Evolutionary conservation across 2,113 vertebrate species (phyloP), one percentile per base, ranked within the genome.

Genomic region (Galemys pyrenaicus): DNA sequence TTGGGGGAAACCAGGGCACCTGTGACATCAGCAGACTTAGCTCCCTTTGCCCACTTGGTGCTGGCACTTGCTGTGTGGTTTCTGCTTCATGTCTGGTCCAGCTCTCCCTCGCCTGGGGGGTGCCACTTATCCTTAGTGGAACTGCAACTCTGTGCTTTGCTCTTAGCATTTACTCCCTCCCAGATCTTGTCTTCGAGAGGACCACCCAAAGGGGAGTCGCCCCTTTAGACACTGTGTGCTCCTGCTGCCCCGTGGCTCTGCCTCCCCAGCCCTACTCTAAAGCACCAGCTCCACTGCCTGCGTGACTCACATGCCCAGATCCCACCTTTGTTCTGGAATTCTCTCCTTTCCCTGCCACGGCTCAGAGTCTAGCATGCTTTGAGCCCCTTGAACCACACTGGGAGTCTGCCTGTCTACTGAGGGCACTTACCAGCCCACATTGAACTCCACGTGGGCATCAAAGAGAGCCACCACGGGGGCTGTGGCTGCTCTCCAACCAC

Each of bases 371-470:
- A 92, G 84, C 44, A 80, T 56, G 75, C 67, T 91, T 51, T 71
- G 87, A 91, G 49, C 15, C 7, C 54, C 44, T 51, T 4, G 5
- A 75, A 5, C 74, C 51, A 6, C 58, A 32, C 0, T 19, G 26
- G 35, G 13, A 39, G 11, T 30, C 22, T 15, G 2, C 70, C 60
- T 78, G 68, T 37, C 85, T 32, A 46, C n/a, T 78, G 30, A 3
- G 39, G 56, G 77, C 44, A 99, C 99, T 94, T 98, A 99, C 99
- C 99, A 99, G 92, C 99, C 99, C 79, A 99, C 98, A 19, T 98
- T 99, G 98, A 99, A 99, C 96, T 99, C 99, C 82, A 99, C 99
- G 0, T 99, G 99, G 95, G 99, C 99, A 94, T 99, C 99, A 44
- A 99, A 99, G 78, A 99, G 99, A 0, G 99, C 99, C 32, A 99